Base-by-base conservation (phyloP, 2,113 vertebrate genomes). In the Scartelaos histophorus region DNA sequence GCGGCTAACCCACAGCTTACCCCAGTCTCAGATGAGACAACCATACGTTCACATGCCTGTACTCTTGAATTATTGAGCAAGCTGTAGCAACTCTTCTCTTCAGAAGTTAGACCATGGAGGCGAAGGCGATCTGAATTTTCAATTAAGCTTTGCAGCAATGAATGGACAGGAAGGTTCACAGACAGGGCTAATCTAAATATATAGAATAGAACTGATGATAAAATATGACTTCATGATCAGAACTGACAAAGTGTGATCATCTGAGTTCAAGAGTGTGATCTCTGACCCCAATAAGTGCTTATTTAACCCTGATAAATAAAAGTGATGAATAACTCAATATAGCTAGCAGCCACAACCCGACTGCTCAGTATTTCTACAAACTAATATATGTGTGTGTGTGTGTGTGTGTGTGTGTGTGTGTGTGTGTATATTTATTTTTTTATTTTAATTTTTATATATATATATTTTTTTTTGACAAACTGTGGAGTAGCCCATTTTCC, bases 11-110 rank as follows among this genome's bases (percentile, higher is more conserved):
- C 84, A 68, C 77, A 46, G 75, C 79, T 89, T 88, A 91, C 87
- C 91, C 86, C 83, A 1, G 84, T 84, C 88, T 86, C 88, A 67
- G 80, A 88, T 87, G 89, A 86, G 81, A 81, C 67, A 54, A 72
- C 58, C 79, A 34, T 89, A 89, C 85, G 51, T 90, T 81, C 76
- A 70, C 78, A 86, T 62, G 88, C 80, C 86, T 87, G 85, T 87
- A 88, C 79, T 74, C 74, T 49, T 93, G 86, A 91, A 92, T 92
- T 90, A 90, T 90, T 90, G 78, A 91, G 68, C 3, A 58, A 6
- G 77, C 78, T 64, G 72, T 66, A 84, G 83, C 75, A 76, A 85
- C 80, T 74, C 85, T 82, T 89, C 85, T 79, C 81, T 85, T 92
- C 87, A 89, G 88, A 90, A 87, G 90, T 89, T 79, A 73, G 81